phyloP scores from a whole-genome alignment of 2,888 invertebrate species.

The Drosophila nr. perissopoda region DNA sequence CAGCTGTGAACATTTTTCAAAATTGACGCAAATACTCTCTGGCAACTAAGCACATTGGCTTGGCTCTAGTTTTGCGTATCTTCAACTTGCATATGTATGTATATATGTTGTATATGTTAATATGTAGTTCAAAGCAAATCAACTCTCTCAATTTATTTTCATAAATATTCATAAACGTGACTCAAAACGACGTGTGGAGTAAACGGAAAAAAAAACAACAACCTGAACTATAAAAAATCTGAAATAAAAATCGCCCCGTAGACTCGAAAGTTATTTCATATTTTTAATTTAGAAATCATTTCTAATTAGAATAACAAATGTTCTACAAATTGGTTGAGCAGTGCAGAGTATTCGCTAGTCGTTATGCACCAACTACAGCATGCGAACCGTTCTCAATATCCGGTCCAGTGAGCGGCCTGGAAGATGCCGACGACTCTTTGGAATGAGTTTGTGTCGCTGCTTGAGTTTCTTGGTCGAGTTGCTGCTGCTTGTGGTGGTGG shows the following conservation, averaged over 20 bases:
- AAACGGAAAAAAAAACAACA: background rate
- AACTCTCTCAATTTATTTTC: background rate
- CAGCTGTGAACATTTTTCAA: conserved; percentile 72
- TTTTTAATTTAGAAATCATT: background rate
- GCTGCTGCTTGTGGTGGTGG: background rate
- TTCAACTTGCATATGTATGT: no score
- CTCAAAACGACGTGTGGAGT: background rate
- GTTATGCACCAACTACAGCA: background rate
- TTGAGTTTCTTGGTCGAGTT: conserved; percentile 20
- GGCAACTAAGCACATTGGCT: conserved; percentile 16
- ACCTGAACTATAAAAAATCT: background rate
- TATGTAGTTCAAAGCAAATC: background rate
- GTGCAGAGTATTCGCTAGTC: conserved; percentile 34
- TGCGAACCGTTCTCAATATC: conserved; percentile 52
- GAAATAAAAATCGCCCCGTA: no score
- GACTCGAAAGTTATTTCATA: background rate
- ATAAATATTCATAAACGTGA: background rate
- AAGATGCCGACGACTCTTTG: conserved; percentile 28
- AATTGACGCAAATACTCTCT: conserved; percentile 12
- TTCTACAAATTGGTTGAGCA: background rate
- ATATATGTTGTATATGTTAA: background rate
- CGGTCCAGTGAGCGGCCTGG: conserved; percentile 51
- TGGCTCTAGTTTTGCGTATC: background rate
- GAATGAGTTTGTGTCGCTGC: conserved; percentile 2
- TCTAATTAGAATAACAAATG: background rate